A percentile compares a stretch with the other conserved stretches of the same genome.
phyloP scores from a whole-genome alignment of 2,113 vertebrate genomes.

The Macroglossus sobrinus region DNA sequence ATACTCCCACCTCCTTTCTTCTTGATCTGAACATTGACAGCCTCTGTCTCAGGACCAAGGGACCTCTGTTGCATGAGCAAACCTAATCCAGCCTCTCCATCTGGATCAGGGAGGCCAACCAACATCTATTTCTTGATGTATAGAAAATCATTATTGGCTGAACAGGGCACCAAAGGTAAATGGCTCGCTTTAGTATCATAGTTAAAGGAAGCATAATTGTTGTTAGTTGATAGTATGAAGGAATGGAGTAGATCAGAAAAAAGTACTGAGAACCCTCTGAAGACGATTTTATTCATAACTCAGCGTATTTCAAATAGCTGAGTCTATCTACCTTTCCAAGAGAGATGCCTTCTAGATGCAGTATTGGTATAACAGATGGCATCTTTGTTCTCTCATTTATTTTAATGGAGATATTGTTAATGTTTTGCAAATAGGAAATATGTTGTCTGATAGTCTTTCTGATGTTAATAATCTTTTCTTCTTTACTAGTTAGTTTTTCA shows the following conservation, averaged over 20 bases:
- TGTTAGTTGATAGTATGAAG: background rate
- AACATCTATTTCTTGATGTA: background rate
- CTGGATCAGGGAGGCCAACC: background rate
- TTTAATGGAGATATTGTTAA: background rate
- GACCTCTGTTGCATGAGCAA: background rate
- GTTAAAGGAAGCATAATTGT: background rate
- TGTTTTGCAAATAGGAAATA: background rate
- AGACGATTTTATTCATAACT: background rate
- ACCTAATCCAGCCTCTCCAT: background rate
- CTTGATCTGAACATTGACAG: background rate
- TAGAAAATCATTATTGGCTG: background rate
- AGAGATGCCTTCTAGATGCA: background rate
- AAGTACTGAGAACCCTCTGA: background rate
- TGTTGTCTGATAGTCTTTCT: background rate
- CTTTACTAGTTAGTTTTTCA: background rate
- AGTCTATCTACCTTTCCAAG: background rate
- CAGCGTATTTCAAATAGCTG: background rate
- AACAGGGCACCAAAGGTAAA: background rate
- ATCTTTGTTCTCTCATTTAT: background rate
- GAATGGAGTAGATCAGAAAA: background rate
- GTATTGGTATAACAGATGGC: background rate
- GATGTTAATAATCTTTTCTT: background rate
- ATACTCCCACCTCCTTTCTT: background rate
- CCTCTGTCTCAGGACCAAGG: background rate
- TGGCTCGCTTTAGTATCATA: background rate